Evolutionary conservation across 2,797 vertebrate genomes (phyloP).

Genomic region (Melanotaenia trifasciata): DNA sequence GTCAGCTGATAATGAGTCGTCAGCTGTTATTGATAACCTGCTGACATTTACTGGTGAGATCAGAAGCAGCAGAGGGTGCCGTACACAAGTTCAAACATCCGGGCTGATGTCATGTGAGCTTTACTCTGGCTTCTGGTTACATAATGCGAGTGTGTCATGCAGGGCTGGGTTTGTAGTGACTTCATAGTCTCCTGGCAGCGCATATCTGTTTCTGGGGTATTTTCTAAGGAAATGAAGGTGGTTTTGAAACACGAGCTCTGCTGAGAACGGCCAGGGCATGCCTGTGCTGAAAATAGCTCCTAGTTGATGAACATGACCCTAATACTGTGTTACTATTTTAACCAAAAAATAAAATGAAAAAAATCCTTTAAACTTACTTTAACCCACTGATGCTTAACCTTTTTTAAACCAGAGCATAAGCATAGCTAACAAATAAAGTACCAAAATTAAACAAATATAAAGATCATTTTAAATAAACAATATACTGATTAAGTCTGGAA

Average conservation of each 20-base stretch:
- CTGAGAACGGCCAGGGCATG: slow-evolving; percentile 4
- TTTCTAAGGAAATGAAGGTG: slow-evolving; percentile 49
- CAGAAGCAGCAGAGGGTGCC: slow-evolving; percentile 12
- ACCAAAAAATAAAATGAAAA: slow-evolving; percentile 37
- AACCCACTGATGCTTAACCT: no score
- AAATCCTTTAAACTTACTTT: slow-evolving; percentile 17
- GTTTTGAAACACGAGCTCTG: slow-evolving; percentile 54
- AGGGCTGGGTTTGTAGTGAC: slow-evolving; percentile 42
- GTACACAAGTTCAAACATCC: slow-evolving; percentile 41
- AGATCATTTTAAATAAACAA: no score
- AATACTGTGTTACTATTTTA: slow-evolving; percentile 38
- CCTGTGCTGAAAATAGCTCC: slow-evolving; percentile 36
- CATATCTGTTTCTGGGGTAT: slow-evolving; percentile 37
- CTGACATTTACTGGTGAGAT: slow-evolving; percentile 31
- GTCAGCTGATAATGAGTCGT: slow-evolving; percentile 30
- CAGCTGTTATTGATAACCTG: slow-evolving; percentile 42
- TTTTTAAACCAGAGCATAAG: no score
- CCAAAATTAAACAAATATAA: no score
- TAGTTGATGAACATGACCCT: slow-evolving; percentile 43
- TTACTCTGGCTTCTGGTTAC: slow-evolving; percentile 48
- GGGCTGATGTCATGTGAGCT: slow-evolving; percentile 56
- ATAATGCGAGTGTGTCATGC: slow-evolving; percentile 50
- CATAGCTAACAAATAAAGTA: no score
- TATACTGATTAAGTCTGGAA: no score
- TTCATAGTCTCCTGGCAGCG: slow-evolving; percentile 59